These are phyloP conservation scores for Heliconius erato DNA, from an alignment of 2,888 invertebrate genomes.

Conservation along the genomic window DNA sequence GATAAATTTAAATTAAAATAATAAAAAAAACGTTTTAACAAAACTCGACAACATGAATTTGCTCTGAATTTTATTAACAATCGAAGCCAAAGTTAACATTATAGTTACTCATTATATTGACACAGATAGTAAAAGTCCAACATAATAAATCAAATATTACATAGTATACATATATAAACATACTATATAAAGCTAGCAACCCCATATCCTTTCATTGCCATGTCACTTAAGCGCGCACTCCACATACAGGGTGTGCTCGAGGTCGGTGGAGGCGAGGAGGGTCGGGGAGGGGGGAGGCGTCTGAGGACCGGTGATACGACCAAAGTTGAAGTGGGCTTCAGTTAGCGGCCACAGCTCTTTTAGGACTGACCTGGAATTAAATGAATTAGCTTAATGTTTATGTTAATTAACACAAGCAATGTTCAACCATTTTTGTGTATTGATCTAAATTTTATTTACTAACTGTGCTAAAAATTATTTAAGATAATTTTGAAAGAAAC, in stretches of 20 bases:
- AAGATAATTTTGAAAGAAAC: too few relatives aligned
- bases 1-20: too few relatives aligned
- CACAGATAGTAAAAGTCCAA: neutral
- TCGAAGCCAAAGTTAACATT: neutral
- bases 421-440: too few relatives aligned
- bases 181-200: conserved; percentile 6
- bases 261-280: conserved; percentile 47
- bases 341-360: conserved; percentile 87
- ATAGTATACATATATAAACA: neutral
- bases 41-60: neutral
- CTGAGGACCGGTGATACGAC: conserved; percentile 54
- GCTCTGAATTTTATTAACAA: neutral
- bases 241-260: conserved; percentile 67
- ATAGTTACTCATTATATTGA: neutral
- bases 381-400: neutral
- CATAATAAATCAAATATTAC: neutral
- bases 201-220: neutral
- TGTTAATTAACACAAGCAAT: too few relatives aligned
- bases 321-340: conserved; percentile 79
- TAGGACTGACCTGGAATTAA: conserved; percentile 80
- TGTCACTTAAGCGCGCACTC: conserved; percentile 84
- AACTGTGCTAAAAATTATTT: too few relatives aligned
- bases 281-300: conserved; percentile 48
- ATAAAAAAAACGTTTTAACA: too few relatives aligned
- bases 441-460: too few relatives aligned